Percentiles rank a stretch among this genome's conserved stretches.
Conservation (phyloP, 2,113 vertebrate species). For the Proteles cristata region DNA sequence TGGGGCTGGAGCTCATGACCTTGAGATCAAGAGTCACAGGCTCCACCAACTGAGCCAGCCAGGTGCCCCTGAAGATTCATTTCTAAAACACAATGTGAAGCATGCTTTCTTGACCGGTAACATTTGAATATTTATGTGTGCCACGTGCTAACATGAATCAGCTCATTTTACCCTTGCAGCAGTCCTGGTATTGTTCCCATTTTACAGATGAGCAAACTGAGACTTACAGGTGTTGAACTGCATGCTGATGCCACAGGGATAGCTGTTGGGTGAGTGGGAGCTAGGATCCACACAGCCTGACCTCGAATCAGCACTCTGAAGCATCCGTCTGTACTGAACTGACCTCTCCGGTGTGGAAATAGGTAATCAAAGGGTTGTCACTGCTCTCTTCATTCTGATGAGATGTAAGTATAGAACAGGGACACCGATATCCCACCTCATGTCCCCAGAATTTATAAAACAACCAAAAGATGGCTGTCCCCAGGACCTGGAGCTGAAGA, state of each 20-base stretch:
- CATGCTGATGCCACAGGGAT: not conserved
- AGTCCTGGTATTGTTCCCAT: not conserved
- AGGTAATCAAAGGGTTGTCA: not conserved
- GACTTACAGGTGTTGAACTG: not conserved
- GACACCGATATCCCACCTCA: not conserved
- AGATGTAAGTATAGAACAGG: not conserved
- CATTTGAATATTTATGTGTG: not conserved
- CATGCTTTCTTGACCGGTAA: constrained; percentile 1
- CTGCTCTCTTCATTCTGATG: not conserved
- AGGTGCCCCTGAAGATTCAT: not conserved
- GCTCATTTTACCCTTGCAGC: not conserved
- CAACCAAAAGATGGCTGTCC: not conserved
- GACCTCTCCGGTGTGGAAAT: not conserved
- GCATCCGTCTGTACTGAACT: not conserved
- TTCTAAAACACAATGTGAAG: not conserved
- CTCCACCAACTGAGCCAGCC: not conserved
- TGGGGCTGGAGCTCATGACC: not conserved
- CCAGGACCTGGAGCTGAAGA: not conserved
- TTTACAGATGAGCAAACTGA: not conserved
- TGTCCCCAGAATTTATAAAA: not conserved
- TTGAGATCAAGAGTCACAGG: fast-evolving
- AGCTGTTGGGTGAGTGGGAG: not conserved
- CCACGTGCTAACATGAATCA: not conserved
- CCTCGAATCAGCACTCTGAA: not conserved
- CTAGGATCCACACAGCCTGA: not conserved